phyloP scores from a whole-genome alignment of 1,140 invertebrate species.

The Drosophila seguyi region DNA sequence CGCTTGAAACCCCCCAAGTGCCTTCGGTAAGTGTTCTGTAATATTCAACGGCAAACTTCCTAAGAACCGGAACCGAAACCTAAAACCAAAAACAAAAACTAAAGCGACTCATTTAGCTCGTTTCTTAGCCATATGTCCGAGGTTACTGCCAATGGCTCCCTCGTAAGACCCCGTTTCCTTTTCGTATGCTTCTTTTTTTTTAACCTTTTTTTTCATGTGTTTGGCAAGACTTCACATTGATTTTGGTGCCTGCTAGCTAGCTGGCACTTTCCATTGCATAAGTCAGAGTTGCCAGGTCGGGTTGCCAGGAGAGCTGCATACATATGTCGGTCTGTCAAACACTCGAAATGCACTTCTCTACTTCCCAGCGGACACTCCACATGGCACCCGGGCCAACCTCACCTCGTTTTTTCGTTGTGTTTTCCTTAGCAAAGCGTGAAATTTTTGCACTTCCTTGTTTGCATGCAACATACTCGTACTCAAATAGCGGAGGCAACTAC shows the following conservation, averaged over 20 bases:
- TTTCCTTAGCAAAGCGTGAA: slow-evolving; percentile 49
- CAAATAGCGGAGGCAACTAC: slow-evolving; percentile 31
- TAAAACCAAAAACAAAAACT: not conserved
- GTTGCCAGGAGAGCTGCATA: too few species aligned
- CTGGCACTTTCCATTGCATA: slow-evolving; percentile 74
- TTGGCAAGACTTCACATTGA: slow-evolving; percentile 44
- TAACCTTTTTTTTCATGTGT: not conserved
- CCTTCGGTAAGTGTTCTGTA: not conserved
- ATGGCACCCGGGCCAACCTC: not conserved
- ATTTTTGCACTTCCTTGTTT: slow-evolving; percentile 79
- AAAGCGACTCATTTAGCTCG: not conserved
- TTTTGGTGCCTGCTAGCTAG: slow-evolving; percentile 30
- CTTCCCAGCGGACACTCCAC: slow-evolving; percentile 41
- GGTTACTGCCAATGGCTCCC: slow-evolving; percentile 35
- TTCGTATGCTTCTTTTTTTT: not conserved
- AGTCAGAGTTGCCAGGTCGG: slow-evolving; percentile 65
- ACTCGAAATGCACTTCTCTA: slow-evolving; percentile 52
- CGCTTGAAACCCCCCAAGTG: not conserved
- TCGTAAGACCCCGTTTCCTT: slow-evolving; percentile 12
- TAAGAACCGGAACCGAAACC: slow-evolving; percentile 22
- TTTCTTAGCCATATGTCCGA: slow-evolving; percentile 19
- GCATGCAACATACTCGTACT: slow-evolving; percentile 50
- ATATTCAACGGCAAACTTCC: slow-evolving; percentile 8
- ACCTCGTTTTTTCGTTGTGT: slow-evolving; percentile 22
- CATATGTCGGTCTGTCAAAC: too few species aligned